Percentiles rank a stretch among this genome's conserved stretches.
Evolutionary conservation across 2,888 invertebrate genomes (phyloP).

Genomic region (Coenonympha arcania): DNA sequence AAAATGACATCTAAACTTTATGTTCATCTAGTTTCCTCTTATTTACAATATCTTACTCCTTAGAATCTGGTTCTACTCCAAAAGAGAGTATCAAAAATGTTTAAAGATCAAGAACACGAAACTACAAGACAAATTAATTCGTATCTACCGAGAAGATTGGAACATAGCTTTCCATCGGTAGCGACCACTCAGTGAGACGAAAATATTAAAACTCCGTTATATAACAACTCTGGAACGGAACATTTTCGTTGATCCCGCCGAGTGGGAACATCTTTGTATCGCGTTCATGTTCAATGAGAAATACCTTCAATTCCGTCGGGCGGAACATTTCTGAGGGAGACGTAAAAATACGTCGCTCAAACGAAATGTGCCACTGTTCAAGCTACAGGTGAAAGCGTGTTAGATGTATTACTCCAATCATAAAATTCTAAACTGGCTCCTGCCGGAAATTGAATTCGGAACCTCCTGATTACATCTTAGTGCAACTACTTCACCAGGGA

Average conservation of each 20-base stretch:
- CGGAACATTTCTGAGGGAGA: slow-evolving; percentile 40
- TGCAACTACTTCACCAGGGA: too few relatives aligned
- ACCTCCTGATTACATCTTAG: too few relatives aligned
- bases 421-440: too few relatives aligned
- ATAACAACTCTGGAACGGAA: slow-evolving; percentile 6
- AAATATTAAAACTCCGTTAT: slow-evolving; percentile 19
- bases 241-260: slow-evolving; percentile 26
- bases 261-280: slow-evolving; percentile 27
- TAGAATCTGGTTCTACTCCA: too few relatives aligned
- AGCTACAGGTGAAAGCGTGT: slow-evolving; percentile 21
- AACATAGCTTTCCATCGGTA: not conserved
- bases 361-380: slow-evolving; percentile 25
- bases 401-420: too few relatives aligned
- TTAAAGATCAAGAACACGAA: too few relatives aligned
- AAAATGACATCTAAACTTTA: too few relatives aligned
- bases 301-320: slow-evolving; percentile 44
- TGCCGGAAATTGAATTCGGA: too few relatives aligned
- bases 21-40: too few relatives aligned
- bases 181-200: not conserved
- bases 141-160: not conserved
- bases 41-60: too few relatives aligned
- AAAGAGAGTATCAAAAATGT: too few relatives aligned
- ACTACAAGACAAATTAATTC: not conserved
- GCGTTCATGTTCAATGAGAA: slow-evolving; percentile 47
- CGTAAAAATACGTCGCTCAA: slow-evolving; percentile 45